Percentiles rank a stretch among this genome's conserved stretches.
Conservation (phyloP, 2,888 invertebrate species). For the Desoria tigrina region DNA sequence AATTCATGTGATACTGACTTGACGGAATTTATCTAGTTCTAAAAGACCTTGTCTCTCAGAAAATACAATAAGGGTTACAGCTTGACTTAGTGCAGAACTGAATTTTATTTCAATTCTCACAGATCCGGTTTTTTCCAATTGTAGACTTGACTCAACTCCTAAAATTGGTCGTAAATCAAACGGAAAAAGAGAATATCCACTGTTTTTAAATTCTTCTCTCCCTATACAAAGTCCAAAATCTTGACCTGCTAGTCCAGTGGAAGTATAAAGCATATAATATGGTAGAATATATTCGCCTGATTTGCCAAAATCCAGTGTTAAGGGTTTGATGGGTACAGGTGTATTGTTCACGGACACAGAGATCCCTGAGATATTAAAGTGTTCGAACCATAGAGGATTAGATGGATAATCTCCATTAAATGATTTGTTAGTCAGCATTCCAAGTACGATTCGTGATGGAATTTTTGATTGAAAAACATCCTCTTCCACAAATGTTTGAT, state of each 20-base stretch:
- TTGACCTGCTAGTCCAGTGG: slow-evolving; percentile 15
- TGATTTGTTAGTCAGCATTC: slow-evolving; percentile 48
- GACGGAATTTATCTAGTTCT: slow-evolving; percentile 29
- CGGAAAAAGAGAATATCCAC: slow-evolving; percentile 25
- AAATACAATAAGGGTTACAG: slow-evolving; percentile 30
- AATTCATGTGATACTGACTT: slow-evolving; percentile 23
- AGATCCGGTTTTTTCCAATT: slow-evolving; percentile 26
- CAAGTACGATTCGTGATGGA: slow-evolving; percentile 53
- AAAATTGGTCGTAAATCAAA: slow-evolving; percentile 27
- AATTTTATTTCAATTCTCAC: slow-evolving; percentile 34
- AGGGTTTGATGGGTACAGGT: slow-evolving; percentile 43
- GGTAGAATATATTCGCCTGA: neutral
- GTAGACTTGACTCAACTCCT: slow-evolving; percentile 16
- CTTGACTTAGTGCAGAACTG: slow-evolving; percentile 20
- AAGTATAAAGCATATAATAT: slow-evolving; percentile 27
- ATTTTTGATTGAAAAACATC: slow-evolving; percentile 54
- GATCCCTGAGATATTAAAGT: slow-evolving; percentile 43
- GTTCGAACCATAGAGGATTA: slow-evolving; percentile 52
- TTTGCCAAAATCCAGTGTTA: slow-evolving; percentile 32
- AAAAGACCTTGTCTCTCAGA: slow-evolving; percentile 29
- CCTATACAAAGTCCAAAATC: slow-evolving; percentile 13
- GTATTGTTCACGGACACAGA: slow-evolving; percentile 47
- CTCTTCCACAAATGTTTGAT: slow-evolving; percentile 53
- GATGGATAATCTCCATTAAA: slow-evolving; percentile 45
- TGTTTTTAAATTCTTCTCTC: neutral